Base-by-base conservation (phyloP, 2,888 invertebrate species). In the Agapetus fuscipes region DNA sequence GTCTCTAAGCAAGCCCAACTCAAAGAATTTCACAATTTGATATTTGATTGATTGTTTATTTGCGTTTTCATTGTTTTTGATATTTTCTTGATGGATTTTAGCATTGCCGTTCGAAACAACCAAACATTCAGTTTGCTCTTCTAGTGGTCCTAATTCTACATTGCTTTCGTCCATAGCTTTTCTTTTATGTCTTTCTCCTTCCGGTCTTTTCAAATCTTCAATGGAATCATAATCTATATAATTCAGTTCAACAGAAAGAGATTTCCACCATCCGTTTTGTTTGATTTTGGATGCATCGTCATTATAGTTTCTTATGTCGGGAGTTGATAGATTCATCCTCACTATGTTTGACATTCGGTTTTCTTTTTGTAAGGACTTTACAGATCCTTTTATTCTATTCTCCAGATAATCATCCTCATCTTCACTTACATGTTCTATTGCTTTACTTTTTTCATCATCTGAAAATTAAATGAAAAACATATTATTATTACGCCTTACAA, bases 1-100 rank as follows among this genome's bases (percentile, higher is more conserved):
- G 58, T 83, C 82, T 45, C 61, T 69, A n/a, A 83, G 56, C 29
- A 83, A 61, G 28, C 72, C 74, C 35, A 83, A 58, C 57, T 81
- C 82, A 52, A 80, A 80, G 44, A 76, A 70, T 12, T 65, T 57
- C 1, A 74, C 61, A 12, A 78, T 52, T 37, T 56, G 60, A 6
- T 54, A 42, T 17, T 30, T 14, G 24, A 58, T 36, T 44, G 56
- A 52, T 26, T 53, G 52, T 45, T 55, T 56, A 3, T 39, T 54
- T 50, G 33, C 57, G 48, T 24, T 56, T 49, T 39, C 55, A 49
- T 36, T 51, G 40, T 25, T 49, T 24, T n/a, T n/a, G 11, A 10
- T 10, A 7, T 11, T 11, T n/a, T 30, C 13, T 11, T n/a, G 6
- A 7, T 7, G 11, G 7, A 11, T n/a, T 9, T 30, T 11, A 30